Percentiles rank a stretch among this genome's conserved stretches.
These are phyloP conservation scores for Nymphalis polychloros DNA, from an alignment of 2,888 invertebrate species.

Conservation along the genomic window DNA sequence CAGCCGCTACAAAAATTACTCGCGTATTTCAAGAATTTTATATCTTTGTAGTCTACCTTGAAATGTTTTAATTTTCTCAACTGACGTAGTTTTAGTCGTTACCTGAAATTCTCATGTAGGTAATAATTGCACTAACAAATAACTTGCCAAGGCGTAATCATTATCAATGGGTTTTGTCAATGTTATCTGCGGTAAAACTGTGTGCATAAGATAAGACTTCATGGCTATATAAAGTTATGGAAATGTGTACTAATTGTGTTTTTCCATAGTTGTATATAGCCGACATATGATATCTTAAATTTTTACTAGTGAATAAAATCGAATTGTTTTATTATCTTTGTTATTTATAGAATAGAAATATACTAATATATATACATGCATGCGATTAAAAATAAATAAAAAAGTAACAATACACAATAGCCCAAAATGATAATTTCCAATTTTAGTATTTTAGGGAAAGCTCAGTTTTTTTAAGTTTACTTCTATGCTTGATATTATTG, in stretches of 20 bases:
- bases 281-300: neutral
- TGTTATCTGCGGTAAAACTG: conserved; percentile 21
- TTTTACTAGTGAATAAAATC: no score
- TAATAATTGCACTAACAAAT: conserved; percentile 17
- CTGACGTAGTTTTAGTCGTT: conserved; percentile 13
- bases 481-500: no score
- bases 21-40: conserved; percentile 22
- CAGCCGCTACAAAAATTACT: conserved; percentile 1
- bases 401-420: no score
- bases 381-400: no score
- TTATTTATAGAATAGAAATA: no score
- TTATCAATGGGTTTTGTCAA: conserved; percentile 15
- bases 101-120: conserved; percentile 13
- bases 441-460: no score
- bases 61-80: conserved; percentile 24
- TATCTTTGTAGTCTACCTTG: conserved; percentile 29
- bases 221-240: conserved; percentile 14
- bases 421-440: no score
- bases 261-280: neutral
- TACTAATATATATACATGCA: no score
- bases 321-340: no score
- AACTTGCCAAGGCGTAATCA: neutral
- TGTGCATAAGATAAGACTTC: conserved; percentile 16
- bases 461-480: no score
- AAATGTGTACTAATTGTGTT: conserved; percentile 19